A percentile compares a stretch with the other conserved stretches of the same genome.
phyloP scores from a whole-genome alignment of 2,113 vertebrate species.

The Galeopterus variegatus region DNA sequence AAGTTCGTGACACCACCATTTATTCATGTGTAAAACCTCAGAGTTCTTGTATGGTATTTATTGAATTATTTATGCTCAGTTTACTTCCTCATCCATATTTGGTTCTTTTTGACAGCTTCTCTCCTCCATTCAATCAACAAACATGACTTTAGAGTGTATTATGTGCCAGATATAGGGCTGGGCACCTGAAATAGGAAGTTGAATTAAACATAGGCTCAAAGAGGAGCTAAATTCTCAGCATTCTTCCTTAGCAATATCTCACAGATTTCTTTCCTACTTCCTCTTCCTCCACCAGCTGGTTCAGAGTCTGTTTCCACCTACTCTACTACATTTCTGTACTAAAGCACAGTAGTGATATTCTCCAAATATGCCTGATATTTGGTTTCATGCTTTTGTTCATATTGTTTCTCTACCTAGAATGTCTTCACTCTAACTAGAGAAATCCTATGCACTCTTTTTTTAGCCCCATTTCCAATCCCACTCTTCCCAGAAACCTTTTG shows the following conservation, averaged over 20 bases:
- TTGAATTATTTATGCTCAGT: conserved; percentile 15
- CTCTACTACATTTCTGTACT: not conserved
- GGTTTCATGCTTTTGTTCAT: not conserved
- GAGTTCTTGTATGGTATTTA: not conserved
- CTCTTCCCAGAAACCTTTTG: not conserved
- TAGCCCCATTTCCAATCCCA: not conserved
- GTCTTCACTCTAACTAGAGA: not conserved
- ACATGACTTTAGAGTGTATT: not conserved
- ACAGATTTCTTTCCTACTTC: not conserved
- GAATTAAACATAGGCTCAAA: not conserved
- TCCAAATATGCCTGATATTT: not conserved
- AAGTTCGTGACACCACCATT: not conserved
- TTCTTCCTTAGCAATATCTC: not conserved
- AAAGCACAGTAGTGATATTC: not conserved
- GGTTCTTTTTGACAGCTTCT: not conserved
- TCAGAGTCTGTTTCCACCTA: not conserved
- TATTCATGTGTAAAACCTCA: not conserved
- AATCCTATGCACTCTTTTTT: not conserved
- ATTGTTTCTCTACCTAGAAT: not conserved
- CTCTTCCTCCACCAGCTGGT: not conserved
- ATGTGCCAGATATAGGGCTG: not conserved
- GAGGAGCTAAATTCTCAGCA: not conserved
- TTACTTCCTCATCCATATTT: not conserved
- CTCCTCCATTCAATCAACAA: conserved; percentile 16
- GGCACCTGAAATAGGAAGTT: not conserved